Evolutionary conservation across 2,113 vertebrate genomes (phyloP).

Genomic region (Origma solitaria): DNA sequence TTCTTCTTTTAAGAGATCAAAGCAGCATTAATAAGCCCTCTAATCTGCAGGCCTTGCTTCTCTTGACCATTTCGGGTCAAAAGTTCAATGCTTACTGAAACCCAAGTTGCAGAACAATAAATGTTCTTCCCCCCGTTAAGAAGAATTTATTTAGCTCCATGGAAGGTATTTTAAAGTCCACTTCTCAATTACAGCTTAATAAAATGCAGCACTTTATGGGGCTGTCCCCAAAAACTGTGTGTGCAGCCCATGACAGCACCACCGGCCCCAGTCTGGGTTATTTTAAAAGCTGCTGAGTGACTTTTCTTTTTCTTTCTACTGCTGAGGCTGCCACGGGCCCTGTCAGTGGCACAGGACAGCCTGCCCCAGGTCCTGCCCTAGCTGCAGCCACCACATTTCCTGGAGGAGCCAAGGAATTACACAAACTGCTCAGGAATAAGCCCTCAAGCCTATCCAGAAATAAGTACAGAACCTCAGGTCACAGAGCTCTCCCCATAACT

Average conservation of each 20-base stretch:
- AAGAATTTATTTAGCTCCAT: neutral
- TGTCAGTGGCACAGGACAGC: neutral
- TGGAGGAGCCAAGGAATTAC: neutral
- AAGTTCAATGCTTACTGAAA: neutral
- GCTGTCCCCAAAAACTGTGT: neutral
- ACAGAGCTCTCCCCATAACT: neutral
- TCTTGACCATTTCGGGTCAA: neutral
- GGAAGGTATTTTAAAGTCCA: neutral
- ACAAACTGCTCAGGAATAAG: neutral
- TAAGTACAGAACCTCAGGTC: neutral
- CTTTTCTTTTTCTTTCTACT: neutral
- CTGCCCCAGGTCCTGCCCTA: neutral
- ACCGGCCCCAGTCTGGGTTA: neutral
- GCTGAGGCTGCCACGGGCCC: neutral
- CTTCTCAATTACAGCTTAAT: neutral
- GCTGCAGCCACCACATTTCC: neutral
- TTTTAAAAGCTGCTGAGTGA: neutral
- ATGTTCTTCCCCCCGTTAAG: neutral
- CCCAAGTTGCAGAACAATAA: neutral
- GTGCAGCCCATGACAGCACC: rapidly evolving
- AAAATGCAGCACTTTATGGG: neutral
- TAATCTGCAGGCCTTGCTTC: neutral
- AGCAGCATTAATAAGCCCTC: neutral
- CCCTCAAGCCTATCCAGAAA: neutral
- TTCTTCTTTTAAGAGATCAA: neutral